Base-by-base conservation (phyloP, 2,888 invertebrate genomes). In the Thyatira batis region DNA sequence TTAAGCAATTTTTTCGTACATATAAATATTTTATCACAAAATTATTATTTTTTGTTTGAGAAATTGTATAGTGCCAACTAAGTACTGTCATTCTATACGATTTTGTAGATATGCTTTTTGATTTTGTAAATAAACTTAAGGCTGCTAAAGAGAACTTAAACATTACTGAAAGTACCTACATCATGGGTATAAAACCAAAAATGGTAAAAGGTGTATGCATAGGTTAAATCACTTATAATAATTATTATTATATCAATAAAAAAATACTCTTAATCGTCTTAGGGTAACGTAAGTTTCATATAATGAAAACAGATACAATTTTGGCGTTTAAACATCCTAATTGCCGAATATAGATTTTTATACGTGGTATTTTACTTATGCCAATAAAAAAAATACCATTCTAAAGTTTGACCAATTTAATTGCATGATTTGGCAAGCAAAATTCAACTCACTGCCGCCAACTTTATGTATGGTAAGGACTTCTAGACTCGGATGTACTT, bases 41-140 rank as follows among this genome's bases (percentile, higher is more conserved):
- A 3, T 43, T 25, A 23, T 25, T 25, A 33, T 17, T 20, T 28
- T 21, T 23, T 9, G n/a, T 52, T 51, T 55, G 27, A 50, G 50
- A 69, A 74, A 74, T 74, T 81, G 73, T 80, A 75, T 77, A 71
- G 69, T 75, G 77, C 73, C 76, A 80, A 79, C 63, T 51, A 67
- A 79, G 63, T 51, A 67, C 49, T 57, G 54, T 59, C 61, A 61
- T 63, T 68, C 63, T 74, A 61, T 72, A 66, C 63, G 65, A 62
- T 62, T 65, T 63, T 54, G 28, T 30, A 27, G 20, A 45, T 17
- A 33, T 39, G 33, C 20, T 46, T 57, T 9, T 49, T 13, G 23
- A 21, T n/a, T n/a, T n/a, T n/a, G n/a, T 50, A 51, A 25, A 44
- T 43, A 44, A 0, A n/a, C 28, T 5, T 23, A 33, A 4, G 13